Evolutionary conservation across 2,797 vertebrate species (phyloP).

Genomic region (Hyperoplus immaculatus): DNA sequence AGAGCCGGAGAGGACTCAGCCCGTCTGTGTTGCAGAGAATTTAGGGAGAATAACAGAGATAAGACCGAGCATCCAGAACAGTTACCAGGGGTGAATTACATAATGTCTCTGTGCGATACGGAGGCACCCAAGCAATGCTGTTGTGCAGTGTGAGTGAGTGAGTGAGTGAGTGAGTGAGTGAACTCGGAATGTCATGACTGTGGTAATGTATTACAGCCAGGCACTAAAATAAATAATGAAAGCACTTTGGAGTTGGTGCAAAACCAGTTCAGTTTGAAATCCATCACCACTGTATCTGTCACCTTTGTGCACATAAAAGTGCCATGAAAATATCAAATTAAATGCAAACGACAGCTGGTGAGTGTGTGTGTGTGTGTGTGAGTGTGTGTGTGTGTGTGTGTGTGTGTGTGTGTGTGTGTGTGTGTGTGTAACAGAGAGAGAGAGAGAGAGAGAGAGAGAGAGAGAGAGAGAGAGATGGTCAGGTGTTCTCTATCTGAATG

Average conservation of each 20-base stretch:
- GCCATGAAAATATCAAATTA: constrained; percentile 38
- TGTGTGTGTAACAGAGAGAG: too few relatives aligned
- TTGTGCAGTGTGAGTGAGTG: constrained; percentile 28
- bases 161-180: constrained; percentile 7
- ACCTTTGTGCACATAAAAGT: constrained; percentile 34
- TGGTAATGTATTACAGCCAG: constrained; percentile 22
- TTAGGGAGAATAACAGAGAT: constrained; percentile 69
- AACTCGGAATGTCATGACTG: constrained; percentile 14
- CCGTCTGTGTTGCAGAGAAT: constrained; percentile 47
- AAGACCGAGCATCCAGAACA: constrained; percentile 71
- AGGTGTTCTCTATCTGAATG: constrained; percentile 51
- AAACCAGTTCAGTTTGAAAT: constrained; percentile 28
- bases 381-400: neutral
- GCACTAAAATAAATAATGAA: constrained; percentile 30
- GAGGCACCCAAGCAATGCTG: constrained; percentile 59
- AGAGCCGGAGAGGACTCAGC: constrained; percentile 85
- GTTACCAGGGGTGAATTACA: constrained; percentile 83
- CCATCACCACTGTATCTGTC: constrained; percentile 44
- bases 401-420: neutral
- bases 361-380: neutral
- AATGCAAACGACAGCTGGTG: constrained; percentile 12
- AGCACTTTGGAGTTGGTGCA: constrained; percentile 8
- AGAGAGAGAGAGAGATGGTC: constrained; percentile 40
- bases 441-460: neutral
- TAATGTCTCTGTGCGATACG: constrained; percentile 79